Percentiles rank a stretch among this genome's conserved stretches.
Conservation (phyloP, 2,797 vertebrate genomes). For the Silurus aristotelis region DNA sequence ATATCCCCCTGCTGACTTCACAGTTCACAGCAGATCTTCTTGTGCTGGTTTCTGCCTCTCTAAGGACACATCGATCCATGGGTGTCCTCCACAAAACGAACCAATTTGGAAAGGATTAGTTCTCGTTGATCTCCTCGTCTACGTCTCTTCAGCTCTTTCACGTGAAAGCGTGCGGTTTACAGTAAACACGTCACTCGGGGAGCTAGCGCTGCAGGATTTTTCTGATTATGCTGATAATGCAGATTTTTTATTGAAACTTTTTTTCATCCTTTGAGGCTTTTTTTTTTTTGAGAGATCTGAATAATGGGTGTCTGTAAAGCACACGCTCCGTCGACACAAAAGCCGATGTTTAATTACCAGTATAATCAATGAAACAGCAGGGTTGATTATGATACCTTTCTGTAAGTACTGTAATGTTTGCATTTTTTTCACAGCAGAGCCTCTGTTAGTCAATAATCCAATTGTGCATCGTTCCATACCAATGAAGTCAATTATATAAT, state of each 20-base stretch:
- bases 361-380: slow-evolving; percentile 71
- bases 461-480: too few species aligned
- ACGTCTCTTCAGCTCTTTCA: not conserved
- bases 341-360: slow-evolving; percentile 71
- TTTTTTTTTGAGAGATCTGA: slow-evolving; percentile 65
- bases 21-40: too few species aligned
- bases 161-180: not conserved
- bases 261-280: slow-evolving; percentile 57
- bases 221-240: slow-evolving; percentile 76
- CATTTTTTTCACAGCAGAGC: not conserved
- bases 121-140: not conserved
- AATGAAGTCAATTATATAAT: too few species aligned
- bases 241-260: too few species aligned
- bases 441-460: too few species aligned
- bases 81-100: not conserved
- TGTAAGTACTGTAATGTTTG: not conserved
- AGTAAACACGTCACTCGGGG: not conserved
- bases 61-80: not conserved
- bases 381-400: slow-evolving; percentile 69
- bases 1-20: too few species aligned
- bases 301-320: slow-evolving; percentile 69
- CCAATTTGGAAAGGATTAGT: slow-evolving; percentile 5
- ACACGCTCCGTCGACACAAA: slow-evolving; percentile 63
- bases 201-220: slow-evolving; percentile 50
- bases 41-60: not conserved